A percentile compares a stretch with the other conserved stretches of the same genome.
phyloP scores from a whole-genome alignment of 1,140 invertebrate genomes.

The Triops longicaudatus region DNA sequence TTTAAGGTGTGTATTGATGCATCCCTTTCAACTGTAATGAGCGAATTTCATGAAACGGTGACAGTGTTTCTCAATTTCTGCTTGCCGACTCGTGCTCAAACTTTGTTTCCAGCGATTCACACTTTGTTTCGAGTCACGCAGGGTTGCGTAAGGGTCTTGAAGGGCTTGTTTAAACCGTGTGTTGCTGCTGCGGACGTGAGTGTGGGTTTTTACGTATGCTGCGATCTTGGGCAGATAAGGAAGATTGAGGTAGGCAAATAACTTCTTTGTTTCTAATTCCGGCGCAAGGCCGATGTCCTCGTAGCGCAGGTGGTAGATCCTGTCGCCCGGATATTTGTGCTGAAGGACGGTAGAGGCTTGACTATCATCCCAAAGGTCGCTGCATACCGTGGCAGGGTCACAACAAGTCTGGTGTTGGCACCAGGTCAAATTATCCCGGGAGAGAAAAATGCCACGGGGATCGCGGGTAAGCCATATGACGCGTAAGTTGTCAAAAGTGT shows the following conservation, averaged over 20 bases:
- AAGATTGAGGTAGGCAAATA: constrained; percentile 35
- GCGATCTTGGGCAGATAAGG: neutral
- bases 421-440: constrained; percentile 37
- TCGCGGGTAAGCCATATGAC: constrained; percentile 38
- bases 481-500: constrained; percentile 27
- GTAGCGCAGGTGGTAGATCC: constrained; percentile 34
- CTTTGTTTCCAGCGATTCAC: neutral
- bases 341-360: constrained; percentile 33
- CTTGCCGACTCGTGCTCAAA: neutral
- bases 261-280: constrained; percentile 30
- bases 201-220: neutral
- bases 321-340: constrained; percentile 30
- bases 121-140: neutral
- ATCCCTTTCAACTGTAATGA: neutral
- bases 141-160: neutral
- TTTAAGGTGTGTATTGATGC: neutral
- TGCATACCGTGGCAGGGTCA: constrained; percentile 34
- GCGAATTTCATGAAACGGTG: neutral
- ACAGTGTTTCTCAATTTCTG: neutral
- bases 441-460: constrained; percentile 38
- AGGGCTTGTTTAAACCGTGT: neutral
- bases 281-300: constrained; percentile 36
- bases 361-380: constrained; percentile 35
- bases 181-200: neutral
- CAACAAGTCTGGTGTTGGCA: constrained; percentile 35